phyloP scores from a whole-genome alignment of 1,140 invertebrate species.

The Theocolax elegans region DNA sequence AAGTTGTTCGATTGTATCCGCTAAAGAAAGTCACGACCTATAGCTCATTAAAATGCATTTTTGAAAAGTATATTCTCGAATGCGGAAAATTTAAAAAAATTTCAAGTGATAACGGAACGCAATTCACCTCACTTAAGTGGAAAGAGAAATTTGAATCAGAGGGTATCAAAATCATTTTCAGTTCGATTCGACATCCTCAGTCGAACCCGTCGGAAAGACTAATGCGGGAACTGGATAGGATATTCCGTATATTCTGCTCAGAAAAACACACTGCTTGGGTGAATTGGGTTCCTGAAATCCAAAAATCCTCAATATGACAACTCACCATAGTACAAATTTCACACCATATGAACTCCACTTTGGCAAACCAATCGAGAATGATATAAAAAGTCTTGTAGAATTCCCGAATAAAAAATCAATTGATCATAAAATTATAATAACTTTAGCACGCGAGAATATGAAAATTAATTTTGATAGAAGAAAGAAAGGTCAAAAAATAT shows the following conservation, averaged over 20 bases:
- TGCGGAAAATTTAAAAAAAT: background rate
- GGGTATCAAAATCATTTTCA: background rate
- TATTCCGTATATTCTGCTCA: slow-evolving; percentile 22
- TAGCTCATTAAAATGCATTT: background rate
- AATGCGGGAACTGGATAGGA: slow-evolving; percentile 22
- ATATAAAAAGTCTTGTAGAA: background rate
- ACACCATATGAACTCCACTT: background rate
- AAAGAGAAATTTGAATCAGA: background rate
- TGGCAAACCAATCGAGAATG: too few species aligned
- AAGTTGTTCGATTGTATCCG: background rate
- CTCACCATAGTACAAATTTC: background rate
- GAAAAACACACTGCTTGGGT: slow-evolving; percentile 2
- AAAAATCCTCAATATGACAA: background rate
- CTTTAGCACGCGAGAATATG: slow-evolving; percentile 7
- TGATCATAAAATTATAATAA: too few species aligned
- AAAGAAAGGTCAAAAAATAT: slow-evolving; percentile 8
- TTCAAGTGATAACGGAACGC: slow-evolving; percentile 1
- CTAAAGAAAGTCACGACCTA: slow-evolving; percentile 13
- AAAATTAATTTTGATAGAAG: slow-evolving; percentile 19
- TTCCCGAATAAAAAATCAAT: background rate
- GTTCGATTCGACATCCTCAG: slow-evolving; percentile 18
- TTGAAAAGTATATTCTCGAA: background rate
- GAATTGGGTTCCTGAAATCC: background rate
- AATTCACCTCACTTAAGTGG: slow-evolving; percentile 3
- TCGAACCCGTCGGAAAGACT: background rate